Evolutionary conservation across 2,113 vertebrate genomes (phyloP).

Genomic region (Centropus unirufus): DNA sequence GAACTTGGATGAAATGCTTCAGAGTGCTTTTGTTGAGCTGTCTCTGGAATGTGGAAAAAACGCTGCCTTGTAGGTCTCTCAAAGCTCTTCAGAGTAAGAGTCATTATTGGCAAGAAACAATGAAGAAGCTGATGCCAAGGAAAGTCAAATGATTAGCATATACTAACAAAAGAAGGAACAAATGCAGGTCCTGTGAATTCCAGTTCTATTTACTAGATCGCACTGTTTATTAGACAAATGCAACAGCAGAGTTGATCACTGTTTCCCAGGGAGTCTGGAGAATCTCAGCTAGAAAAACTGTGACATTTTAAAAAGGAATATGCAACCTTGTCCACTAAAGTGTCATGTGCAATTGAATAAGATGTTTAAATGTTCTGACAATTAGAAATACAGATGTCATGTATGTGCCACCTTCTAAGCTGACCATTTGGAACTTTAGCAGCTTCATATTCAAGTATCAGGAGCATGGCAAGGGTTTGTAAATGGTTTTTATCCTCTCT

Average conservation of each 20-base stretch:
- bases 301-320: not conserved
- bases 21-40: not conserved
- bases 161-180: not conserved
- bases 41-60: not conserved
- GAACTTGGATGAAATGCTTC: not conserved
- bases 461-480: not conserved
- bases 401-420: not conserved
- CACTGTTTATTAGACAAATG: not conserved
- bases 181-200: not conserved
- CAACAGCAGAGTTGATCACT: not conserved
- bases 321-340: not conserved
- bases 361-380: not conserved
- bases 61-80: not conserved
- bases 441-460: not conserved
- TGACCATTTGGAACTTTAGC: not conserved
- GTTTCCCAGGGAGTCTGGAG: not conserved
- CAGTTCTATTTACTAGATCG: not conserved
- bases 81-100: not conserved
- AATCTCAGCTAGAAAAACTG: not conserved
- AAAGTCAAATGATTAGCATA: not conserved
- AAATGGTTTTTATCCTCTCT: not conserved
- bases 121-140: not conserved
- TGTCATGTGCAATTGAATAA: not conserved
- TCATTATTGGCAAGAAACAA: not conserved
- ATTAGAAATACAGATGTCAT: not conserved